Conservation (phyloP, 2,888 invertebrate species). For the Lathronympha strigana region DNA sequence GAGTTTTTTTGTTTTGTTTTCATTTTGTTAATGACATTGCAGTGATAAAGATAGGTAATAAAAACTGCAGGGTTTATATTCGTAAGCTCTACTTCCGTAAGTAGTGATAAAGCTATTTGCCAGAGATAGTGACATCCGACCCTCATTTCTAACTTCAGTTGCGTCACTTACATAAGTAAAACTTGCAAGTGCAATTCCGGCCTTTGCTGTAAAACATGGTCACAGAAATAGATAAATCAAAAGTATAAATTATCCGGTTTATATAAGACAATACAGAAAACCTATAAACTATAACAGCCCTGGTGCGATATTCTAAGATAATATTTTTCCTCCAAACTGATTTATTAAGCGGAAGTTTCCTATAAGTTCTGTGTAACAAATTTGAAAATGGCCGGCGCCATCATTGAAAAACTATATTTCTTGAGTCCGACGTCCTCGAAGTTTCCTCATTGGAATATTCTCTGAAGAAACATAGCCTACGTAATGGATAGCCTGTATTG, state of each 20-base stretch:
- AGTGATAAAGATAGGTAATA: too few relatives aligned
- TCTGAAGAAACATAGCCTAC: conserved; percentile 71
- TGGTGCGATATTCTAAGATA: conserved; percentile 18
- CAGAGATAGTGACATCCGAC: too few relatives aligned
- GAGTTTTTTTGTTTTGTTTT: too few relatives aligned
- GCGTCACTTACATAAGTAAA: too few relatives aligned
- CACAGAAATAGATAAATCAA: neutral
- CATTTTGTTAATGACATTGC: too few relatives aligned
- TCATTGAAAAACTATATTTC: conserved; percentile 81
- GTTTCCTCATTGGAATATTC: conserved; percentile 79
- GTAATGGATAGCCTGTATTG: conserved; percentile 81
- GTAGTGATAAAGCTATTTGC: too few relatives aligned
- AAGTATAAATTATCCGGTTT: conserved; percentile 1
- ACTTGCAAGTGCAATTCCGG: too few relatives aligned
- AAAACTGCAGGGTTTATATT: too few relatives aligned
- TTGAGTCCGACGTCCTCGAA: conserved; percentile 65
- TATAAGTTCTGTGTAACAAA: conserved; percentile 62
- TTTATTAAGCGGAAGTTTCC: conserved; percentile 60
- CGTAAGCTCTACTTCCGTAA: too few relatives aligned
- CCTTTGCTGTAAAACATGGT: neutral
- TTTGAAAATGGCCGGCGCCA: conserved; percentile 62
- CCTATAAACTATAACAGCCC: conserved; percentile 12
- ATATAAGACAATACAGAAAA: conserved; percentile 1
- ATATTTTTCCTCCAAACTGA: conserved; percentile 57
- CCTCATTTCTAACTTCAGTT: too few relatives aligned